Base-by-base conservation (phyloP, 1,140 invertebrate genomes). In the Brachionus calyciflorus region DNA sequence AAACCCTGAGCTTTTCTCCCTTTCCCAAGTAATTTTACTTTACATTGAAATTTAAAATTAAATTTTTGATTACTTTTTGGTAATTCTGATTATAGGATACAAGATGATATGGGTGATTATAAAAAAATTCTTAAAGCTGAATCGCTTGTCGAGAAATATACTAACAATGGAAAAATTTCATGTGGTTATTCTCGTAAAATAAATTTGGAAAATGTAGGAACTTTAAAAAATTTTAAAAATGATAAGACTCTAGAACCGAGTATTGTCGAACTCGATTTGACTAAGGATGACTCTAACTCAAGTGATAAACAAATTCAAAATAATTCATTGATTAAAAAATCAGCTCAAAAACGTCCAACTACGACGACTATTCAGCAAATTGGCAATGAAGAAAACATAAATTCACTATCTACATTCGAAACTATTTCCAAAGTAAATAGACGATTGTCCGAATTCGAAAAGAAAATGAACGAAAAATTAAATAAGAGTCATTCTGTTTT, bases 401-500 rank as follows among this genome's bases (percentile, higher is more conserved):
- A 65, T 26, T 65, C 40, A 14, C 21, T 60, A 0, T 33, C 60
- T 24, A 10, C 40, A 12, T 65, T 44, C 10, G 37, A 65, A 24
- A 65, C 6, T n/a, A 65, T 65, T 17, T 41, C 60, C 12, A 65
- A 65, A 24, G 60, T 65, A 1, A 65, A 65, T 37, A 6, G 60
- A 10, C 26, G 40, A 24, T 14, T 65, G 3, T 24, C 60, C n/a
- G 60, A 65, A 12, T 65, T 44, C 26, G 60, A 65, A 28, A 65
- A 65, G 44, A 65, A 65, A 46, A 44, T 65, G 40, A 65, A 65
- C 19, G 19, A 65, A 44, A 41, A 44, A 37, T 14, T 65, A 14
- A 65, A 65, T 41, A 65, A 65, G 21, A 65, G 40, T 37, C 33
- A 44, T 65, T 65, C 60, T 24, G 19, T 65, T 10, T 44, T 65